Base-by-base conservation (phyloP, 2,797 vertebrate species). In the Coracias cyanogaster region DNA sequence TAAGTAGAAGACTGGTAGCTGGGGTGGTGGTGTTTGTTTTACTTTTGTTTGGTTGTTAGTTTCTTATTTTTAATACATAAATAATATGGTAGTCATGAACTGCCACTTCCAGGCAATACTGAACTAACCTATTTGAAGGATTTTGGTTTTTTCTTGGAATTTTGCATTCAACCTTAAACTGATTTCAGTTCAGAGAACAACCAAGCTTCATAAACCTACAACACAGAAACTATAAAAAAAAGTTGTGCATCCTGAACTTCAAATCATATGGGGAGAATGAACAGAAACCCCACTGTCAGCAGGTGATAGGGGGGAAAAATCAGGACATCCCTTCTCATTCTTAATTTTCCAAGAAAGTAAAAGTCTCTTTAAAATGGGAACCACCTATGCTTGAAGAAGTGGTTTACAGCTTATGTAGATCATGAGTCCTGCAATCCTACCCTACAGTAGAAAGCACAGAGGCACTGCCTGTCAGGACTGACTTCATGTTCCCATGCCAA, bases 1-100 rank as follows among this genome's bases (percentile, higher is more conserved):
- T 15, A 41, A 49, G 3, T 8, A 87, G 18, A 55, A 71, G 10
- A 31, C 2, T 48, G 9, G 15, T 28, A 71, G 26, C 2, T 83
- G 58, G 16, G 11, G 15, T 31, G 3, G 3, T 13, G 5, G 5
- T 21, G 15, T 0, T 17, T 9, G 12, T 22, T 13, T 24, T 10
- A 15, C 33, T 39, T 15, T 5, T 15, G 37, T 37, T 29, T 28
- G 33, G 25, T 26, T 24, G 21, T 15, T 45, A 7, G 3, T 17
- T 12, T n/a, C 7, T 11, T 21, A 52, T 31, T 51, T 58, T 22
- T 0, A 49, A 43, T n/a, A 67, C 58, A 92, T 4, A 78, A 86
- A 46, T 33, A 33, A 6, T 2, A 57, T 22, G 26, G 5, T 51
- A 94, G 41, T 43, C n/a, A 90, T 28, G 16, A 51, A 25, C 7